Base-by-base conservation (phyloP, 1,140 invertebrate genomes). In the Lamellibrachia luymesi region DNA sequence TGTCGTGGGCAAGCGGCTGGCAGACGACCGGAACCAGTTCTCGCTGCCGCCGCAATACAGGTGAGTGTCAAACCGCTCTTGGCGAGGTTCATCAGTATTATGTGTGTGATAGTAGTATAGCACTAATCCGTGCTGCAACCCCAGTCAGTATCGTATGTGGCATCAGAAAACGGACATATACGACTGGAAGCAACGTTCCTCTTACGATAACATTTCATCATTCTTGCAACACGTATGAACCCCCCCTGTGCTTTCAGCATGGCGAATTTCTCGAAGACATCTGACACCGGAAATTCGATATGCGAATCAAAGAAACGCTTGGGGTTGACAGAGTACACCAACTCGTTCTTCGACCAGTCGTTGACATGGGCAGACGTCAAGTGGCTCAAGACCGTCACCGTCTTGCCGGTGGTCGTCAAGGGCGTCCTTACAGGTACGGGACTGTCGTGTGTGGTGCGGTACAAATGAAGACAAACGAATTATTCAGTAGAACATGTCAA, bases 1-100 rank as follows among this genome's bases (percentile, higher is more conserved):
- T 0, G 95, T 98, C 2, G 98, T 99, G 96, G 99, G 98, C 0
- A 96, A 98, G 49, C 96, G 98, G 92, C 97, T 98, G 90, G 97
- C 97, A 0, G 98, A 99, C 96, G 96, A 98, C 1, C 97, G 97
- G 93, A 99, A 99, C 95, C 98, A 98, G 95, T 99, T 99, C 96
- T 96, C 97, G 56, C 95, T 99, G 25, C 98, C 98, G 0, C 95
- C 96, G 50, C 98, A 99, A 96, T 96, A 98, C 64, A 97, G 96
- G 98, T 98, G 96, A 95, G 92, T 89, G 64, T 90, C 13, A 38
- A 52, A 6, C 92, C 91, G 50, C 38, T 38, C 38, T 1, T 38
- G 38, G 38, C 38, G 38, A 38, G 38, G 38, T 38, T 38, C 38
- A 38, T 38, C 38, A 38, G 38, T 38, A 38, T 38, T 38, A 38